Evolutionary conservation across 2,888 invertebrate genomes (phyloP).

Genomic region (Bombylius discolor): DNA sequence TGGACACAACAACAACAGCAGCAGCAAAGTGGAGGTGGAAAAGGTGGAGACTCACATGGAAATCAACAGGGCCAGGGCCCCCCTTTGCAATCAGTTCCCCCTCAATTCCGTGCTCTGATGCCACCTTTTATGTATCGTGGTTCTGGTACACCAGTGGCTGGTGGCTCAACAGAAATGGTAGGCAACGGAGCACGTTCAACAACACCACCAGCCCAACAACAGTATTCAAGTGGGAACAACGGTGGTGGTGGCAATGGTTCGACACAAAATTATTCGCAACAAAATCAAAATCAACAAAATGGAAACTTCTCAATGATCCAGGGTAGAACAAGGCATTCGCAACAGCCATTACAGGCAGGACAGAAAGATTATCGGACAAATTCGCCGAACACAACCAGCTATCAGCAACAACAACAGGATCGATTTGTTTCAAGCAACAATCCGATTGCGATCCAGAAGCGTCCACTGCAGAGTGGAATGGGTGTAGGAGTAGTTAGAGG

Average conservation of each 20-base stretch:
- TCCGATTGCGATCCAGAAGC: conserved; percentile 9
- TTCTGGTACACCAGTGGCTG: conserved; percentile 21
- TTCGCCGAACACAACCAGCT: conserved; percentile 16
- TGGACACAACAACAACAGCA: conserved; percentile 25
- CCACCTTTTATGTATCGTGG: conserved; percentile 55
- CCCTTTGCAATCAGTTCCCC: conserved; percentile 37
- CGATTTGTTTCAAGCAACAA: neutral
- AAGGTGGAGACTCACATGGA: conserved; percentile 11
- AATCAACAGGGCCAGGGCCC: conserved; percentile 9
- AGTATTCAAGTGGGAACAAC: conserved; percentile 2
- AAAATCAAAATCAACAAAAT: conserved; percentile 10
- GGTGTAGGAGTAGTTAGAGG: conserved; percentile 11
- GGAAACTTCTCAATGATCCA: conserved; percentile 9
- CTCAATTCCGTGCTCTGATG: conserved; percentile 60
- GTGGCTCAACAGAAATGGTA: conserved; percentile 6
- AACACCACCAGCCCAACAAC: conserved; percentile 22
- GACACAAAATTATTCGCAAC: neutral
- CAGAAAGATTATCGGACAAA: conserved; percentile 22
- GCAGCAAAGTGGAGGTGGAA: conserved; percentile 15
- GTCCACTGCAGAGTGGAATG: neutral
- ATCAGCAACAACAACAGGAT: neutral
- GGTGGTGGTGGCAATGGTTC: conserved; percentile 14
- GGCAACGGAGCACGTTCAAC: conserved; percentile 14
- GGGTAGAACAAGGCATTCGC: conserved; percentile 12
- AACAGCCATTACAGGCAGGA: conserved; percentile 7